Conservation (phyloP, 2,113 vertebrate genomes). For the Zosterops borbonicus region DNA sequence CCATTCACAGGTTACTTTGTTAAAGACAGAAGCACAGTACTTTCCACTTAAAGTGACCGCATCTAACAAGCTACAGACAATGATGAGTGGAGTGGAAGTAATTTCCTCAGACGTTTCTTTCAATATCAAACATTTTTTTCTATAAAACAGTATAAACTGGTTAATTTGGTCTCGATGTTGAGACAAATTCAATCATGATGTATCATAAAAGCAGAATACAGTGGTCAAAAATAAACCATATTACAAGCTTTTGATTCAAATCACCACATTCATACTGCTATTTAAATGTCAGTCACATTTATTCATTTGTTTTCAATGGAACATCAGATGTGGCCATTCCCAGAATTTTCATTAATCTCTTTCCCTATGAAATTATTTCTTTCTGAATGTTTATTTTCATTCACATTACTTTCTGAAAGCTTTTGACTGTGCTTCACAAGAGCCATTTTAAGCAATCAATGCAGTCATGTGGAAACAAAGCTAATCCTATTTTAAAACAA, state of each 20-base stretch:
- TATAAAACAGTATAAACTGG: neutral
- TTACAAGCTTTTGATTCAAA: neutral
- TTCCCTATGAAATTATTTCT: neutral
- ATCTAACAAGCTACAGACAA: neutral
- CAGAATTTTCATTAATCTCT: neutral
- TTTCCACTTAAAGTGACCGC: neutral
- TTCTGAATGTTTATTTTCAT: neutral
- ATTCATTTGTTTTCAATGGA: neutral
- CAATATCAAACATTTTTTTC: neutral
- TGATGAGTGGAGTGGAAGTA: neutral
- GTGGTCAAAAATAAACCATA: neutral
- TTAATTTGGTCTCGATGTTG: neutral
- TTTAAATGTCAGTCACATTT: neutral
- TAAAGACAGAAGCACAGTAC: neutral
- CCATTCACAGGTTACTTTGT: neutral
- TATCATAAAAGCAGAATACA: neutral
- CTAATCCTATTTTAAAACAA: constrained; percentile 12
- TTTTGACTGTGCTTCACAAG: neutral
- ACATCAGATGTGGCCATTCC: neutral
- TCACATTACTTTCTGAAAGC: neutral
- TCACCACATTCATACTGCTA: neutral
- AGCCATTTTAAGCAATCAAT: neutral
- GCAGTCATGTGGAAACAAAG: constrained; percentile 21
- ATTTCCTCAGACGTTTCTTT: neutral
- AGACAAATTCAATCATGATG: neutral